phyloP scores from a whole-genome alignment of 2,797 vertebrate genomes.

The Rhynchonycteris naso region DNA sequence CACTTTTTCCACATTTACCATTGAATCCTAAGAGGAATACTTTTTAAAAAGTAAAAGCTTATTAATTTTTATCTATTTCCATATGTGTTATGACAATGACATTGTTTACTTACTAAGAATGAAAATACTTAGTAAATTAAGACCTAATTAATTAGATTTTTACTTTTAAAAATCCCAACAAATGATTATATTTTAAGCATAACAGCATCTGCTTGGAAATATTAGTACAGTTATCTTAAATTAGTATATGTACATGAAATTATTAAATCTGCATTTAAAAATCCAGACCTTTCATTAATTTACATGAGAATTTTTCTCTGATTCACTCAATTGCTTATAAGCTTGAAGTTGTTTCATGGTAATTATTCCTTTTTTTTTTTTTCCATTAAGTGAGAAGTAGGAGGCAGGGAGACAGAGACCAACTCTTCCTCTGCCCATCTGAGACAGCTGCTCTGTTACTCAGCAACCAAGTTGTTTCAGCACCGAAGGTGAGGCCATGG shows the following conservation, averaged over 20 bases:
- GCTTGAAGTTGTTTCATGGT: constrained; percentile 35
- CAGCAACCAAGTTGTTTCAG: too few species aligned
- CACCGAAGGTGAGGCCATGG: too few species aligned
- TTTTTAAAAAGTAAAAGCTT: constrained; percentile 32
- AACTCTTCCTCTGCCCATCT: too few species aligned
- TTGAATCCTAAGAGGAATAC: background rate
- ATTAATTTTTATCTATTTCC: constrained; percentile 17
- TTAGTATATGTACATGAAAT: background rate
- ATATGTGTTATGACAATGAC: background rate
- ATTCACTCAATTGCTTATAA: background rate
- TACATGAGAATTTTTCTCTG: background rate
- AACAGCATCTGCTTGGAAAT: background rate
- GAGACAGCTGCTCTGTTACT: too few species aligned
- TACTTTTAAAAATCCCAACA: background rate
- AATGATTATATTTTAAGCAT: constrained; percentile 33
- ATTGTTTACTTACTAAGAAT: constrained; percentile 6
- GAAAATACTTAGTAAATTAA: constrained; percentile 50
- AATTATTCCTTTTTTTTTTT: background rate
- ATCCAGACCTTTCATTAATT: constrained; percentile 11
- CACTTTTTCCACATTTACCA: background rate
- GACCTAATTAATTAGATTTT: background rate
- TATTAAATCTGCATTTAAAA: constrained; percentile 46
- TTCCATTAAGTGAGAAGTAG: too few species aligned
- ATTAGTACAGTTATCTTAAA: constrained; percentile 17
- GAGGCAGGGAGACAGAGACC: too few species aligned